A percentile compares a stretch with the other conserved stretches of the same genome.
Conservation (phyloP, 2,888 invertebrate species). For the Drosophila merina region DNA sequence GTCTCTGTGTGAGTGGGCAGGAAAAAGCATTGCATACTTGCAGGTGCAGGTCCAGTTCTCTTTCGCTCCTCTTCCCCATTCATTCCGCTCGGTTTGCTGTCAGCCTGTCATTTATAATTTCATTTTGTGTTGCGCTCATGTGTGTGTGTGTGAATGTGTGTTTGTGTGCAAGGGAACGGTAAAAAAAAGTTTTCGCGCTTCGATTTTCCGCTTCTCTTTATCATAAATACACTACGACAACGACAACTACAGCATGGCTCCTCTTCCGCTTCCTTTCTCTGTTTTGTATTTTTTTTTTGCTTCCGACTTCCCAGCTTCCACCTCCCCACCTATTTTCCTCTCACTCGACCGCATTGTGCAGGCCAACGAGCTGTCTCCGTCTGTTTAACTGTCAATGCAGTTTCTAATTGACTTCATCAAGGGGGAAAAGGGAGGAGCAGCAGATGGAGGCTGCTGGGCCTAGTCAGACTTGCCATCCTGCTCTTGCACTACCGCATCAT, state of each 20-base stretch:
- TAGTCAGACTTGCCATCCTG: constrained; percentile 12
- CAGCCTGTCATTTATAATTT: constrained; percentile 45
- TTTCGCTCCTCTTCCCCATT: neutral
- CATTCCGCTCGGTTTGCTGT: constrained; percentile 9
- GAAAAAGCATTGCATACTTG: constrained; percentile 36
- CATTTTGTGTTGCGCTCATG: constrained; percentile 16
- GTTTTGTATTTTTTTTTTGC: neutral
- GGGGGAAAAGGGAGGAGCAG: neutral
- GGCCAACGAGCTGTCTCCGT: constrained; percentile 8
- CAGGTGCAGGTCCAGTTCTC: constrained; percentile 33
- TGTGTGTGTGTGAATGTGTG: neutral
- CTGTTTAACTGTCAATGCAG: constrained; percentile 35
- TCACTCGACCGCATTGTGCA: neutral
- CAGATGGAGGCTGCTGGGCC: constrained; percentile 4
- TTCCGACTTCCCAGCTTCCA: neutral
- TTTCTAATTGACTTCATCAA: constrained; percentile 42
- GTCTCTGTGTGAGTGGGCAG: neutral
- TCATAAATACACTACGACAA: constrained; percentile 20
- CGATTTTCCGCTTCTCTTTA: constrained; percentile 12
- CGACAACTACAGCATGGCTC: neutral
- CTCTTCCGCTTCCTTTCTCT: constrained; percentile 3
- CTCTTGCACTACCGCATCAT: constrained; percentile 12
- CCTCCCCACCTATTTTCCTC: neutral
- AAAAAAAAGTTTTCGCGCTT: constrained; percentile 16
- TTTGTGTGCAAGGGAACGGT: neutral